phyloP scores from a whole-genome alignment of 2,113 vertebrate genomes.

The Apaloderma vittatum region DNA sequence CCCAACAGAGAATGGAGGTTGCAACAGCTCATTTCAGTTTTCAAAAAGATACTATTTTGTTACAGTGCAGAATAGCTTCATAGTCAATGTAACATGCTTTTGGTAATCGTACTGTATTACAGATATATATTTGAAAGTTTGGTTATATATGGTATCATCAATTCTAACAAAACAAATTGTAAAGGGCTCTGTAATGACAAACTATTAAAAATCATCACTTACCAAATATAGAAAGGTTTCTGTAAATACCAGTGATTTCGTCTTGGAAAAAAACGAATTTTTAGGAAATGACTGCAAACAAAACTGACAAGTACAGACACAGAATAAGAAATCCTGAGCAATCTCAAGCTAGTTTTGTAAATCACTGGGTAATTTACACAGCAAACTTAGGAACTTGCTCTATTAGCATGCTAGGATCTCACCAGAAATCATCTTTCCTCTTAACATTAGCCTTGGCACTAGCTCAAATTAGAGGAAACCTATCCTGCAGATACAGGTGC shows the following conservation, averaged over 20 bases:
- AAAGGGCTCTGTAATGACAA: background rate
- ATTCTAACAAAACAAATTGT: background rate
- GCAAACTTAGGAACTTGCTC: background rate
- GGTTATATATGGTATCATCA: background rate
- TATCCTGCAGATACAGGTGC: background rate
- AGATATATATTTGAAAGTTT: background rate
- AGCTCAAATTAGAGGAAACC: background rate
- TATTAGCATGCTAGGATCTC: background rate
- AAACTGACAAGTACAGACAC: background rate
- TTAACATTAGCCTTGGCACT: background rate
- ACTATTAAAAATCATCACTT: background rate
- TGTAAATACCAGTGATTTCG: background rate
- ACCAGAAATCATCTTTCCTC: background rate
- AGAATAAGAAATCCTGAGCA: background rate
- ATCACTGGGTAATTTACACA: background rate
- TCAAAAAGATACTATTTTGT: background rate
- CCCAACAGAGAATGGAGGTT: background rate
- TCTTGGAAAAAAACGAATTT: background rate
- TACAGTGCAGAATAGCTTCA: background rate
- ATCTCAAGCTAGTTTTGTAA: background rate
- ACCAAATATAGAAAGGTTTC: background rate
- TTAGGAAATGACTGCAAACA: background rate
- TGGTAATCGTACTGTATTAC: background rate
- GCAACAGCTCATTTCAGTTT: background rate
- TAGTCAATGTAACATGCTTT: background rate